Evolutionary conservation across 2,888 invertebrate species (phyloP).

Genomic region (Cheiracanthium punctorium): DNA sequence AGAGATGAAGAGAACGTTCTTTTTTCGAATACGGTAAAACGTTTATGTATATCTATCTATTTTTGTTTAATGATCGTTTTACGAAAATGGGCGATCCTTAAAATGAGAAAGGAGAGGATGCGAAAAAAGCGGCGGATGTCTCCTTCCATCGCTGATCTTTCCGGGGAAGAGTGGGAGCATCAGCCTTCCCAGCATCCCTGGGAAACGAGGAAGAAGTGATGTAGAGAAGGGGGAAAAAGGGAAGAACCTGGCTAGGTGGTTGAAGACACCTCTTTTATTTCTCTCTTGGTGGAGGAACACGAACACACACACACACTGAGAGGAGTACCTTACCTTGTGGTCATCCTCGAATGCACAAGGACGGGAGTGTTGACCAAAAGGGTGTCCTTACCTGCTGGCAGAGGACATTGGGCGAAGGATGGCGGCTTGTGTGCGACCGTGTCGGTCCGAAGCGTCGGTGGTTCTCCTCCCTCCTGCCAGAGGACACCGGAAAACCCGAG

Average conservation of each 20-base stretch:
- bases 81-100: too few species aligned
- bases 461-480: slow-evolving; percentile 59
- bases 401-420: slow-evolving; percentile 43
- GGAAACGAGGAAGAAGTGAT: not conserved
- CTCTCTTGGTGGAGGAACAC: not conserved
- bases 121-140: too few species aligned
- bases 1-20: too few species aligned
- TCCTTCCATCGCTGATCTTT: too few species aligned
- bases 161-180: not conserved
- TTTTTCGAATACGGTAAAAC: too few species aligned
- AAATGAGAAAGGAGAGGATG: too few species aligned
- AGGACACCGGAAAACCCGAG: slow-evolving; percentile 69
- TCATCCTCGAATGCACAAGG: not conserved
- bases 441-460: slow-evolving; percentile 47
- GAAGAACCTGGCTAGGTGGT: not conserved
- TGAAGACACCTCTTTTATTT: not conserved
- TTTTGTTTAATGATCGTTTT: too few species aligned
- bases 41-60: too few species aligned
- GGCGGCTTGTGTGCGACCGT: slow-evolving; percentile 54
- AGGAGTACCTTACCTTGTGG: not conserved
- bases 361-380: not conserved
- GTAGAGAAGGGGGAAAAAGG: slow-evolving; percentile 1
- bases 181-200: not conserved
- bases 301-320: too few species aligned
- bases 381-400: slow-evolving; percentile 52